Percentiles rank a stretch among this genome's conserved stretches.
These are phyloP conservation scores for Acyrthosiphon pisum DNA, from an alignment of 1,140 invertebrate genomes.

Conservation along the genomic window DNA sequence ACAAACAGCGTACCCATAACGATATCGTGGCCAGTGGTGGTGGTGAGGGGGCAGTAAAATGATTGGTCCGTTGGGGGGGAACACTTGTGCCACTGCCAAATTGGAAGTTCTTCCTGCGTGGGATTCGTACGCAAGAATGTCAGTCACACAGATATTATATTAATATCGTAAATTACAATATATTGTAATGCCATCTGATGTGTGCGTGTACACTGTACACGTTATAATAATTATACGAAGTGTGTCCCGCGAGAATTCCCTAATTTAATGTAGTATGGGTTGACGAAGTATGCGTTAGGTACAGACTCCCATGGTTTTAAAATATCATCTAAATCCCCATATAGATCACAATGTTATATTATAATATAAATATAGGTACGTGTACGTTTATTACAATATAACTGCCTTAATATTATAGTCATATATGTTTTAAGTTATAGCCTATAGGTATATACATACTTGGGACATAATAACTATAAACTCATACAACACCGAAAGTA, in stretches of 20 bases:
- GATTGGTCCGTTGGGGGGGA: neutral
- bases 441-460: too few relatives aligned
- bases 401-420: too few relatives aligned
- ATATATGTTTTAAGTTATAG: too few relatives aligned
- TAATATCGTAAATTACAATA: constrained; percentile 12
- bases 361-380: neutral
- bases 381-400: neutral
- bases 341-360: neutral
- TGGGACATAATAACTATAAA: too few relatives aligned
- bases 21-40: too few relatives aligned
- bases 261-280: neutral
- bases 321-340: neutral
- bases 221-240: neutral
- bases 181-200: neutral
- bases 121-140: neutral
- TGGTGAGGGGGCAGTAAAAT: neutral
- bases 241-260: neutral
- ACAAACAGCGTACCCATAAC: neutral
- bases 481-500: too few relatives aligned
- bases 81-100: neutral
- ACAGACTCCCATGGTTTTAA: neutral
- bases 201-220: neutral
- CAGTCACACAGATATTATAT: neutral
- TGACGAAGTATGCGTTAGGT: neutral
- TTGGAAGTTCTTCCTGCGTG: neutral